Conservation (phyloP, 2,888 invertebrate genomes). For the Drosophila diplacantha region DNA sequence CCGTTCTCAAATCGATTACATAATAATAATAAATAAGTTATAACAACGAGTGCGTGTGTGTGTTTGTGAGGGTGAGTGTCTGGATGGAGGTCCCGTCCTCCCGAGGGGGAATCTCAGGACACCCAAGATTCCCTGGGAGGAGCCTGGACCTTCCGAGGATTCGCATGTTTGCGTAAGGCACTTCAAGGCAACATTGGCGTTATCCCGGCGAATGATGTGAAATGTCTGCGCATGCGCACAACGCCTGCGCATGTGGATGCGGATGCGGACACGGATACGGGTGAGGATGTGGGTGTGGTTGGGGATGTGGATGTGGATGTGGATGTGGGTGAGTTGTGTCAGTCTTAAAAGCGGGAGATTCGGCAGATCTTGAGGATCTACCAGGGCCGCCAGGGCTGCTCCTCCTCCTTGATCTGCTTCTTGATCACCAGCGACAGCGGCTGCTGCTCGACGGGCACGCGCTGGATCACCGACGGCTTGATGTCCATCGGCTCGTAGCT, state of each 20-base stretch:
- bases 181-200: constrained; percentile 67
- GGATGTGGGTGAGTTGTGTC: constrained; percentile 48
- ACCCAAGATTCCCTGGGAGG: constrained; percentile 24
- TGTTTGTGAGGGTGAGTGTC: constrained; percentile 16
- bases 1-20: constrained; percentile 48
- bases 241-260: constrained; percentile 50
- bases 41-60: constrained; percentile 53
- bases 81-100: constrained; percentile 37
- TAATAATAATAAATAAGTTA: constrained; percentile 67
- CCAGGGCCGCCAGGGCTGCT: constrained; percentile 91
- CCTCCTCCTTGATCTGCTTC: constrained; percentile 81
- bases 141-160: constrained; percentile 34
- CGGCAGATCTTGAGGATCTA: constrained; percentile 66
- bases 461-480: constrained; percentile 79
- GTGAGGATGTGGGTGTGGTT: constrained; percentile 37
- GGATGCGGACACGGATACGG: neutral
- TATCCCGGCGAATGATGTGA: constrained; percentile 67
- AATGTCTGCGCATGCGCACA: constrained; percentile 56
- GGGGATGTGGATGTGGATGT: constrained; percentile 25
- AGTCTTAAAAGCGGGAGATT: constrained; percentile 62
- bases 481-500: constrained; percentile 78
- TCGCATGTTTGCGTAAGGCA: constrained; percentile 57
- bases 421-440: constrained; percentile 87
- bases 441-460: constrained; percentile 74
- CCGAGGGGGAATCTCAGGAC: neutral